These are phyloP conservation scores for Palaemon carinicauda DNA, from an alignment of 1,140 invertebrate genomes.

Conservation along the genomic window DNA sequence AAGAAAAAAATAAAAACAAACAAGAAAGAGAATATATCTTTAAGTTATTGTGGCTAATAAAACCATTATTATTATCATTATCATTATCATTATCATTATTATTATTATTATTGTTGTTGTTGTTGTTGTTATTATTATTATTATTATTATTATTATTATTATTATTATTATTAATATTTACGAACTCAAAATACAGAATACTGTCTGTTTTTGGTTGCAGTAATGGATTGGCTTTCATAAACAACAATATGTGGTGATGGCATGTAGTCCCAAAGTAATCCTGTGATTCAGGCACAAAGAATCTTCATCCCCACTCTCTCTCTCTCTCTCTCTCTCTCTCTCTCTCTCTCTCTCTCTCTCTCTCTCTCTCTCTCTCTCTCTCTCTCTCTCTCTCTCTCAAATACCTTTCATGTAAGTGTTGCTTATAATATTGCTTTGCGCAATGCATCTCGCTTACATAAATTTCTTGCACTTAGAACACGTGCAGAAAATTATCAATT, in stretches of 20 bases:
- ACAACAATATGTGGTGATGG: neutral
- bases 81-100: too few species aligned
- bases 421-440: neutral
- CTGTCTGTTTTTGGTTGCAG: too few species aligned
- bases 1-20: neutral
- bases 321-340: neutral
- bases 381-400: neutral
- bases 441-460: neutral
- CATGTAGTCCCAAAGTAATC: too few species aligned
- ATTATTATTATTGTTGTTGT: neutral
- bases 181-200: too few species aligned
- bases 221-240: too few species aligned
- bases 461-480: neutral
- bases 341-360: neutral
- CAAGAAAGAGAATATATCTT: neutral
- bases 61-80: neutral
- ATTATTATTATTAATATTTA: too few species aligned
- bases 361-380: neutral
- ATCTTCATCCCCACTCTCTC: neutral
- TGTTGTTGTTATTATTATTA: neutral
- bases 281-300: too few species aligned
- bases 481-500: too few species aligned
- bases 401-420: too few species aligned
- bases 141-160: neutral
- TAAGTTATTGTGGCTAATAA: neutral